phyloP scores from a whole-genome alignment of 2,888 invertebrate genomes.

The Drosophila anceps region DNA sequence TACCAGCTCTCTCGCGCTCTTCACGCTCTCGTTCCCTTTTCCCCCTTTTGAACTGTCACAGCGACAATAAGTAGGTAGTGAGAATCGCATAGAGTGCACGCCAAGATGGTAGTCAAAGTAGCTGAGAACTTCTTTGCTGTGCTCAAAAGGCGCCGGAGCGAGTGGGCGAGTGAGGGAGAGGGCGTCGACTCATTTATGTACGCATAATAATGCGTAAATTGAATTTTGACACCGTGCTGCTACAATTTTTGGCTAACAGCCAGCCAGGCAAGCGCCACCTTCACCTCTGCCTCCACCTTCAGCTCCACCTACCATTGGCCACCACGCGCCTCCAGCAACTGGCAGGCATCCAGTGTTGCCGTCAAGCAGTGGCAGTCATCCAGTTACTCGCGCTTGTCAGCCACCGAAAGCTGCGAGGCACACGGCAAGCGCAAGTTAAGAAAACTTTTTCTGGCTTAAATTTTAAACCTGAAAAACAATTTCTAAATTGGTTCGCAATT shows the following conservation, averaged over 20 bases:
- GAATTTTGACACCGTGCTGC: constrained; percentile 75
- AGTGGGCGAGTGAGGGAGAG: not conserved
- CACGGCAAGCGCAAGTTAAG: not conserved
- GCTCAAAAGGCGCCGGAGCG: constrained; percentile 2
- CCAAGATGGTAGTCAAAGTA: constrained; percentile 28
- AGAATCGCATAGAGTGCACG: constrained; percentile 10
- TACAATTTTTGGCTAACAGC: constrained; percentile 42
- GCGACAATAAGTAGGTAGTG: constrained; percentile 10
- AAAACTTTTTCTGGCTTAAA: constrained; percentile 8
- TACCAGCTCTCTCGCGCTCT: not conserved
- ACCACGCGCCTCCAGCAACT: not conserved
- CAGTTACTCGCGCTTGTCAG: constrained; percentile 45
- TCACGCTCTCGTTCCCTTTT: not conserved
- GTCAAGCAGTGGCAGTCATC: constrained; percentile 27
- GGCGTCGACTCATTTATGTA: constrained; percentile 44
- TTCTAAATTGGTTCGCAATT: constrained; percentile 7
- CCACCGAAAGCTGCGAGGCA: constrained; percentile 23
- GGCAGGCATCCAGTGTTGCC: constrained; percentile 28
- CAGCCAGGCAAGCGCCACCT: constrained; percentile 10
- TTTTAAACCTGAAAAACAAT: constrained; percentile 19
- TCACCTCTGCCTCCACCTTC: not conserved
- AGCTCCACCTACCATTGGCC: not conserved
- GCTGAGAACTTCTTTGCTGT: constrained; percentile 29
- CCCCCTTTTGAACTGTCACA: not conserved
- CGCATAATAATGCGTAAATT: constrained; percentile 75